Base-by-base conservation (phyloP, 2,888 invertebrate species). In the Tetheella fluctuosa region DNA sequence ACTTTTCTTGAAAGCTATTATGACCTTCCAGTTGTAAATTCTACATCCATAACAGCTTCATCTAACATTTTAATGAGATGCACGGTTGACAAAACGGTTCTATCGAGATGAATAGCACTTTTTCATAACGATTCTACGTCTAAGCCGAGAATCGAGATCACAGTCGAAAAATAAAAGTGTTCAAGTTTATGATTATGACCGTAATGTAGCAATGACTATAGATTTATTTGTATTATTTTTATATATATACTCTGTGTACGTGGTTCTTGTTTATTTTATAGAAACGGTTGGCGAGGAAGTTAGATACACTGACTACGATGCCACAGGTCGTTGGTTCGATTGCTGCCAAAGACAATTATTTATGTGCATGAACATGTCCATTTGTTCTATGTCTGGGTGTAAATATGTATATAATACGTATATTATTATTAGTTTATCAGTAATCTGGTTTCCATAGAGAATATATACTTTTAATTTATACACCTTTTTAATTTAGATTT, bases 71-170 rank as follows among this genome's bases (percentile, higher is more conserved):
- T 86, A 89, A 89, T 89, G 85, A 88, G 85, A 86, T 82, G 87
- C 86, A 84, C 87, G 85, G 85, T 86, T 89, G 88, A 89, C 89
- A 86, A 86, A 88, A 83, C 84, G 81, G 78, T 34, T 34, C 2
- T 67, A 70, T 64, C 60, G 64, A 70, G 70, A 77, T 80, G 73
- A 81, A 79, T 78, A 72, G 72, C 76, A 20, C 20, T 74, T 85
- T 84, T 88, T 84, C 81, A 63, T 77, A 60, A 68, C 59, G 76
- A 86, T 84, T 85, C 83, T 78, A n/a, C 39, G 17, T 48, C 20
- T 48, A 48, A 48, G 48, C 48, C 48, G 48, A 48, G 48, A 17
- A 42, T 42, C 42, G 42, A 20, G 20, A 60, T 71, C 58, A 64
- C 76, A 79, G 79, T 73, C 69, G 69, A 76, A 69, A 65, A 77